phyloP scores from a whole-genome alignment of 2,797 vertebrate genomes.

The Platyrinchus mystaceus region DNA sequence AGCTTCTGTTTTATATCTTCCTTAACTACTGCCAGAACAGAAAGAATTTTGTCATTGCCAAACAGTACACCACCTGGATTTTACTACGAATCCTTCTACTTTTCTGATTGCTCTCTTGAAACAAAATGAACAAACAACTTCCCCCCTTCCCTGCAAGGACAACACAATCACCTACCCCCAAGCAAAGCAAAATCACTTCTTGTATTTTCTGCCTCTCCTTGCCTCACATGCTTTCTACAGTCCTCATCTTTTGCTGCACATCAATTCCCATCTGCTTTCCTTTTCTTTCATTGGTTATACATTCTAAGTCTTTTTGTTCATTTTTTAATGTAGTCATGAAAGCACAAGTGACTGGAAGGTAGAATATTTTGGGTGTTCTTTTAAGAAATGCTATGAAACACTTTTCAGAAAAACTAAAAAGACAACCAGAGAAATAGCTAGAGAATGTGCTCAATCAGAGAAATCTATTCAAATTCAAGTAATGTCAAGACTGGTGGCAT shows the following conservation, averaged over 20 bases:
- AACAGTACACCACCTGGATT: background rate
- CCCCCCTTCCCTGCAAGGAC: background rate
- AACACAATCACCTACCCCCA: background rate
- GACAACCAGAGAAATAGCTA: background rate
- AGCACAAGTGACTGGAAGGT: background rate
- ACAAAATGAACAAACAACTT: background rate
- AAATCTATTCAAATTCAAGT: background rate
- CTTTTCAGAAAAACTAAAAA: background rate
- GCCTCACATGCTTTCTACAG: background rate
- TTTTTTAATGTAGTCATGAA: conserved; percentile 25
- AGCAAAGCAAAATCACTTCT: background rate
- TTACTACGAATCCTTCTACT: background rate
- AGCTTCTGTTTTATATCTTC: background rate
- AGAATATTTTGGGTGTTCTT: background rate
- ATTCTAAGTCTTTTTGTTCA: background rate
- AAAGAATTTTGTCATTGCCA: background rate
- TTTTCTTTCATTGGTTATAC: background rate
- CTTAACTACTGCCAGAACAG: background rate
- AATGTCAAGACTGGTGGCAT: background rate
- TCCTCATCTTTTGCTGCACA: background rate
- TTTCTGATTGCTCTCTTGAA: background rate
- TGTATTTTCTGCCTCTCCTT: background rate
- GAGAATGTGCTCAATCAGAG: background rate
- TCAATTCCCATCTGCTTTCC: background rate
- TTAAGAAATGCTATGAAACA: background rate